Base-by-base conservation (phyloP, 2,888 invertebrate genomes). In the Cosmopolites sordidus region DNA sequence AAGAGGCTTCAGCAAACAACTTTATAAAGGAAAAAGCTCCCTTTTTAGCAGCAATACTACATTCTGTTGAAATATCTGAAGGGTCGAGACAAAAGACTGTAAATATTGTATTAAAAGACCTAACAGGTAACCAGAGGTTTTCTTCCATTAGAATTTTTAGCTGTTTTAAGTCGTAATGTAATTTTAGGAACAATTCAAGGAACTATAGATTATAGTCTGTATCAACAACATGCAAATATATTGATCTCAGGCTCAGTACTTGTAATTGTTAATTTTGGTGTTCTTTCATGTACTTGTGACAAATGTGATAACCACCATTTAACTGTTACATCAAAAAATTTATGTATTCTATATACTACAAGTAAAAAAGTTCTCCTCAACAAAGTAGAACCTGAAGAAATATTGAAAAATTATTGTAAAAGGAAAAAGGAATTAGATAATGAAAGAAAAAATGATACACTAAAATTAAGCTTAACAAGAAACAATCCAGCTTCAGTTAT, bases 1-100 rank as follows among this genome's bases (percentile, higher is more conserved):
- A 56, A 16, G 62, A 63, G 33, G 65, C 65, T 0, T 51, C 49
- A 16, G 48, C 47, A 11, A 66, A 65, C 41, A 60, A 64, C 49
- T 55, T 68, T 18, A 51, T 48, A 3, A 65, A 66, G 44, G 64
- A 66, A 39, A 69, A 69, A 57, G 66, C 65, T 1, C 71, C 72
- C 4, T 71, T 71, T 62, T 59, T 72, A 48, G 70, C 67, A 11
- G 69, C 68, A 12, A 51, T 69, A 2, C 60, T 72, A 41, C 55
- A 68, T 45, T 66, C 55, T 51, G 53, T 71, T 11, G 64, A 67
- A 42, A 58, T 62, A 41, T 54, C 57, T 27, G 59, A 63, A 39
- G 62, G 60, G 3, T 63, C 65, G 49, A 61, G 54, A 38, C 61
- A 62, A 6, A 58, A 58, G 18, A 62, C 59, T 12, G 62, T 66